Evolutionary conservation across 1,140 invertebrate genomes (phyloP).

Genomic region (Drosophila santomea): DNA sequence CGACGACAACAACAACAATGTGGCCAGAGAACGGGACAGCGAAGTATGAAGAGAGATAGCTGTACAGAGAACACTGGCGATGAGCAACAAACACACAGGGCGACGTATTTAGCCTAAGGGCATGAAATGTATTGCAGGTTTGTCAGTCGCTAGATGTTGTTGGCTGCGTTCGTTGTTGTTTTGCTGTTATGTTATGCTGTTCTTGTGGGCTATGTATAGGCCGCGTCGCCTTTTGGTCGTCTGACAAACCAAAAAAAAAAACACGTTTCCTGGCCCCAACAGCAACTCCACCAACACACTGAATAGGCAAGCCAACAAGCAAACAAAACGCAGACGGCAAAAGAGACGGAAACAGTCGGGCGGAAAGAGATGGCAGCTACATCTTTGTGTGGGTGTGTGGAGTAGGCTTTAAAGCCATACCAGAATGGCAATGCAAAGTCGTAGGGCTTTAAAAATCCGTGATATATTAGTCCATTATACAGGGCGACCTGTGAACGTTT

Average conservation of each 20-base stretch:
- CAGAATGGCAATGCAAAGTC: conserved; percentile 23
- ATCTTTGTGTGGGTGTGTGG: conserved; percentile 31
- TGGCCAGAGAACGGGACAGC: conserved; percentile 39
- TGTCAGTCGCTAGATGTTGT: conserved; percentile 13
- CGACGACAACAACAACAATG: conserved; percentile 58
- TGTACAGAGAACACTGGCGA: conserved; percentile 34
- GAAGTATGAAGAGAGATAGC: conserved; percentile 7
- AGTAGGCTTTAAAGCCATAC: conserved; percentile 60
- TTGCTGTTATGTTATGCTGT: neutral
- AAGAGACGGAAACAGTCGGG: conserved; percentile 10
- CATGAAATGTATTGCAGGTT: conserved; percentile 79
- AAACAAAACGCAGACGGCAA: conserved; percentile 34
- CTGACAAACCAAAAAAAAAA: conserved; percentile 42
- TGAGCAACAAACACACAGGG: conserved; percentile 44
- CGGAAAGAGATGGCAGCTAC: neutral
- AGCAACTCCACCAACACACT: conserved; percentile 3
- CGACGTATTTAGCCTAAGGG: conserved; percentile 78
- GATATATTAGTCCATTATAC: conserved; percentile 12
- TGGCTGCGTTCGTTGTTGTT: conserved; percentile 37
- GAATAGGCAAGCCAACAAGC: conserved; percentile 45
- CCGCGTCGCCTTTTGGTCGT: conserved; percentile 53
- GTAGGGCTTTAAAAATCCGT: conserved; percentile 43
- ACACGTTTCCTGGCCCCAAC: conserved; percentile 59
- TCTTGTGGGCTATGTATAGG: conserved; percentile 41
- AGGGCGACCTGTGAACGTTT: conserved; percentile 6